Conservation (phyloP, 2,797 vertebrate genomes). For the Strix occidentalis region DNA sequence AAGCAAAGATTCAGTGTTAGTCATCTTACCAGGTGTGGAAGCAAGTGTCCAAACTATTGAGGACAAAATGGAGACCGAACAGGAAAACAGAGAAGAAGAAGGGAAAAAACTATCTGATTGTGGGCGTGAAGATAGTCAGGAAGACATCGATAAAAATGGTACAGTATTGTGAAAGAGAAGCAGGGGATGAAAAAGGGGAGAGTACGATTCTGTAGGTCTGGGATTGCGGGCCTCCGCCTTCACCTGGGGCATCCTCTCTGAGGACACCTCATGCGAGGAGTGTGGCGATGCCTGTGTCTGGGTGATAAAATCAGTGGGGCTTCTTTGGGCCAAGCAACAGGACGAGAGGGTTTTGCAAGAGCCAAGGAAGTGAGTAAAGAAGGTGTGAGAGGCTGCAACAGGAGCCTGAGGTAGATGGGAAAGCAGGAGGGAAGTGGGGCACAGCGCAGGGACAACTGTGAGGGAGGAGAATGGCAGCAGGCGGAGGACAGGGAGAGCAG, state of each 20-base stretch:
- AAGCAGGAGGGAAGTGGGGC: neutral
- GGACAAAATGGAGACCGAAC: neutral
- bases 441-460: neutral
- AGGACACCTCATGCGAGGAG: neutral
- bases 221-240: neutral
- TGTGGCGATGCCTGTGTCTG: neutral
- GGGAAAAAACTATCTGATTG: neutral
- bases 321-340: neutral
- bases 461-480: neutral
- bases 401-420: neutral
- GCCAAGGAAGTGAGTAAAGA: neutral
- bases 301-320: neutral
- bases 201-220: neutral
- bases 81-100: constrained; percentile 12
- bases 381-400: neutral
- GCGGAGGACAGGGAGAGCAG: neutral
- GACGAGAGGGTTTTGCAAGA: neutral
- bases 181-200: neutral
- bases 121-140: constrained; percentile 18
- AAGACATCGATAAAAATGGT: constrained; percentile 48
- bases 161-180: neutral
- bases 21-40: neutral
- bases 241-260: neutral
- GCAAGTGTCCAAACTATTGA: neutral
- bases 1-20: neutral